Evolutionary conservation across 2,888 invertebrate species (phyloP).

Genomic region (Shargacucullia verbasci): DNA sequence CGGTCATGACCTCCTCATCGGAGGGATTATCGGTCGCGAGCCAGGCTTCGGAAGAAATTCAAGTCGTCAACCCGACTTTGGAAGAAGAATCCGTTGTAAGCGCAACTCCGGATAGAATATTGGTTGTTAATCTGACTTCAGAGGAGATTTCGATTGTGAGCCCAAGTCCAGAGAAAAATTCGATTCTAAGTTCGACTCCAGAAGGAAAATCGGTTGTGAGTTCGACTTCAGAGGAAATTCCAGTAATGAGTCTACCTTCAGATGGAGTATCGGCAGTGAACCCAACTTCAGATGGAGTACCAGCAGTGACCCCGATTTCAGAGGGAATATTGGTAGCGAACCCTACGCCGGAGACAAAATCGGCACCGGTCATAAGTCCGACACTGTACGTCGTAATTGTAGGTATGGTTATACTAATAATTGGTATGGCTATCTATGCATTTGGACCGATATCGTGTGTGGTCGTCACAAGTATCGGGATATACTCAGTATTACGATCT

Average conservation of each 20-base stretch:
- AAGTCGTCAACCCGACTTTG: not conserved
- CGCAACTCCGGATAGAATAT: too few relatives aligned
- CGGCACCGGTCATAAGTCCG: slow-evolving; percentile 48
- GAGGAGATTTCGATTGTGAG: not conserved
- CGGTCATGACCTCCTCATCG: slow-evolving; percentile 32
- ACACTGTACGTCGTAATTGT: slow-evolving; percentile 62
- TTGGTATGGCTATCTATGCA: slow-evolving; percentile 66
- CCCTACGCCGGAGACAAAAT: slow-evolving; percentile 62
- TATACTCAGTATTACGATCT: slow-evolving; percentile 51
- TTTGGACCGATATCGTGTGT: slow-evolving; percentile 68
- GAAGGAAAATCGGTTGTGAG: not conserved
- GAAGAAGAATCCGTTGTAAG: too few relatives aligned
- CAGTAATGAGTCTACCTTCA: not conserved
- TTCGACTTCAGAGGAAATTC: not conserved
- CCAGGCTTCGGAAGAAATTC: slow-evolving; percentile 47
- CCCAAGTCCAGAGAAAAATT: not conserved
- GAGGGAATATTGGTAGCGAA: slow-evolving; percentile 65
- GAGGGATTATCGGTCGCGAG: slow-evolving; percentile 17
- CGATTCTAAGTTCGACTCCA: slow-evolving; percentile 49
- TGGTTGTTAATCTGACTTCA: slow-evolving; percentile 22
- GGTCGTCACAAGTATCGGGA: slow-evolving; percentile 55
- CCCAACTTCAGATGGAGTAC: slow-evolving; percentile 13
- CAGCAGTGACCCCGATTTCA: slow-evolving; percentile 61
- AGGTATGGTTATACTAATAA: slow-evolving; percentile 65
- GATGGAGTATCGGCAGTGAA: not conserved